phyloP scores from a whole-genome alignment of 2,888 invertebrate genomes.

The Auanema sp. region DNA sequence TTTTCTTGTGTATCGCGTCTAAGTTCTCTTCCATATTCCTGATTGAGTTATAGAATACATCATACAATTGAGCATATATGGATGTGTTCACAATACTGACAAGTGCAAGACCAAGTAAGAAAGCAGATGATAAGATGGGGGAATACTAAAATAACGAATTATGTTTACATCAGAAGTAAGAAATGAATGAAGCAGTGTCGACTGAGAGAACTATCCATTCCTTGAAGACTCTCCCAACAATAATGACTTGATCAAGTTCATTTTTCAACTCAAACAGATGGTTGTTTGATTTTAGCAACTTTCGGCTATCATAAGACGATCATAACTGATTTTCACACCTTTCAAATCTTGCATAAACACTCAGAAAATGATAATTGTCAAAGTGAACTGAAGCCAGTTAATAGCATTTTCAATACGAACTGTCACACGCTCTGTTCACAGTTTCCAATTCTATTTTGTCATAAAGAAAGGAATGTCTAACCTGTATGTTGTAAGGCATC shows the following conservation, averaged over 20 bases:
- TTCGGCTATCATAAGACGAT: no score
- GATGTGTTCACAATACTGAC: slow-evolving; percentile 50
- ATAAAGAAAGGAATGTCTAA: slow-evolving; percentile 4
- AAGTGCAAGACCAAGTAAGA: slow-evolving; percentile 47
- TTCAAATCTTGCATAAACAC: no score
- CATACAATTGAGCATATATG: slow-evolving; percentile 46
- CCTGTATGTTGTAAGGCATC: slow-evolving; percentile 52
- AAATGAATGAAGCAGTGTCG: background rate
- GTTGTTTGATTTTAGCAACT: no score
- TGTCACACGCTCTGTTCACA: no score
- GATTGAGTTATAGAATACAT: slow-evolving; percentile 41
- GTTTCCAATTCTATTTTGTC: no score
- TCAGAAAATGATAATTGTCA: no score
- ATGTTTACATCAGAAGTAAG: background rate
- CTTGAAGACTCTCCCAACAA: background rate
- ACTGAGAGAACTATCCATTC: background rate
- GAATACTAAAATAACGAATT: slow-evolving; percentile 36
- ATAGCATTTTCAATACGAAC: no score
- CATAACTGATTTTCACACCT: no score
- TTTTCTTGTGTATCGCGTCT: slow-evolving; percentile 31
- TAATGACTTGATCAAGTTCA: background rate
- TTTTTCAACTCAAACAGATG: background rate
- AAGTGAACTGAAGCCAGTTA: no score
- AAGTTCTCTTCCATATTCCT: slow-evolving; percentile 30
- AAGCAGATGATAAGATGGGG: slow-evolving; percentile 42